phyloP scores from a whole-genome alignment of 2,113 vertebrate genomes.

The Dasyornis broadbenti region DNA sequence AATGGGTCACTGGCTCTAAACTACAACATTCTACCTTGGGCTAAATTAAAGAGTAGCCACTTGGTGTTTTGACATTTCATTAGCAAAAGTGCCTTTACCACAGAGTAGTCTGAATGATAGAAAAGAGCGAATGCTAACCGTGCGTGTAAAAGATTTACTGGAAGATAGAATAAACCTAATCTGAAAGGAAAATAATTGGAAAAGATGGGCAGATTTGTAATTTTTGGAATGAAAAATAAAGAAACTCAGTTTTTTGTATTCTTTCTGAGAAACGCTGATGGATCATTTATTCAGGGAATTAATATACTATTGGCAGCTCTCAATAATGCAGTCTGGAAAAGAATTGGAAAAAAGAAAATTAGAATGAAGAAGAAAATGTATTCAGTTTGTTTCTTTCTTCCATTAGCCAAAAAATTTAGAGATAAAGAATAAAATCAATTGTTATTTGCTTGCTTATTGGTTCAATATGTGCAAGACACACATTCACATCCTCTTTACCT shows the following conservation, averaged over 20 bases:
- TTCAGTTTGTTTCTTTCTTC: neutral
- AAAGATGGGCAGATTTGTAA: neutral
- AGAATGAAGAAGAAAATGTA: neutral
- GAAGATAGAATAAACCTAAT: neutral
- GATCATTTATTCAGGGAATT: neutral
- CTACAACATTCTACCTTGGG: constrained; percentile 43
- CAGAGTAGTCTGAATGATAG: neutral
- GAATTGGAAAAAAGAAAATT: neutral
- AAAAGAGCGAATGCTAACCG: neutral
- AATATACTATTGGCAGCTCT: neutral
- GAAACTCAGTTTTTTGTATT: neutral
- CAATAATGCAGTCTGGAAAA: neutral
- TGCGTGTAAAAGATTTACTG: neutral
- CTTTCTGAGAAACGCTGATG: neutral
- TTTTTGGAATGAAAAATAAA: neutral
- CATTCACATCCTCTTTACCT: neutral
- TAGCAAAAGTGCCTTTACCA: constrained; percentile 30
- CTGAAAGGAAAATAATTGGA: neutral
- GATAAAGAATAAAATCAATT: neutral
- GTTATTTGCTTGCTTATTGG: neutral
- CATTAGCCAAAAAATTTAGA: neutral
- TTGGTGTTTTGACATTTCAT: constrained; percentile 53
- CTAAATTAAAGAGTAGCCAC: constrained; percentile 64
- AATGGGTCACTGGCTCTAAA: constrained; percentile 64
- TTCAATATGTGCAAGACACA: neutral